Evolutionary conservation across 2,888 invertebrate genomes (phyloP), one percentile per base, ranked within the genome.

Genomic region (Hirtodrosophila alboralis): DNA sequence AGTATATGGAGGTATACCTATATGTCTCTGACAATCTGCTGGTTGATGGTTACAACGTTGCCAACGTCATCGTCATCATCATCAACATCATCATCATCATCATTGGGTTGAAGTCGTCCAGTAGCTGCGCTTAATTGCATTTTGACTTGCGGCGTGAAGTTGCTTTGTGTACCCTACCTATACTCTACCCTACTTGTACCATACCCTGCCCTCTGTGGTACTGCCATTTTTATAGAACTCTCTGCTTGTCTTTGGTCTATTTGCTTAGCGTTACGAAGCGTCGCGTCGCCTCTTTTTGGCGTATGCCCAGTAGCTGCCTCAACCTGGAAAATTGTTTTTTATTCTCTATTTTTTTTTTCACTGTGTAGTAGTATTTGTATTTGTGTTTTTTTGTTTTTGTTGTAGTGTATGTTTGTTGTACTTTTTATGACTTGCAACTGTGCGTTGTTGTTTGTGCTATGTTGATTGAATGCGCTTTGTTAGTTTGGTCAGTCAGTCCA

Each of bases 91-190:
- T 47, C 53, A 21, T 38, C 36, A 47, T 53, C 40, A 33, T 51
- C 41, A 52, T 40, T 36, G 57, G 37, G 41, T 30, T 60, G 44
- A 45, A 60, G 65, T 75, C 70, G 80, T 78, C 75, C 84, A 76
- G 78, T 85, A 80, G 78, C 81, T 52, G 72, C 75, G 77, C 84
- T 83, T 86, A 83, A 83, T 86, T 83, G 84, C 86, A 86, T 81
- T 81, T 84, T 80, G 81, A 84, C 84, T 86, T 86, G 86, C 86
- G 86, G 86, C 86, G 81, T 76, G 86, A 84, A 86, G 84, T 86
- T 80, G 71, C 67, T 59, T 84, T 75, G 83, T 78, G 59, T 58
- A 40, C 66, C 61, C 53, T 37, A 36, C 47, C 47, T 34, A 33
- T 37, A 27, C 33, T 18, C 51, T 28, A 9, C 21, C 16, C 36